A percentile compares a stretch with the other conserved stretches of the same genome.
Evolutionary conservation across 1,140 invertebrate species (phyloP).

Genomic region (Saccostrea cuccullata): DNA sequence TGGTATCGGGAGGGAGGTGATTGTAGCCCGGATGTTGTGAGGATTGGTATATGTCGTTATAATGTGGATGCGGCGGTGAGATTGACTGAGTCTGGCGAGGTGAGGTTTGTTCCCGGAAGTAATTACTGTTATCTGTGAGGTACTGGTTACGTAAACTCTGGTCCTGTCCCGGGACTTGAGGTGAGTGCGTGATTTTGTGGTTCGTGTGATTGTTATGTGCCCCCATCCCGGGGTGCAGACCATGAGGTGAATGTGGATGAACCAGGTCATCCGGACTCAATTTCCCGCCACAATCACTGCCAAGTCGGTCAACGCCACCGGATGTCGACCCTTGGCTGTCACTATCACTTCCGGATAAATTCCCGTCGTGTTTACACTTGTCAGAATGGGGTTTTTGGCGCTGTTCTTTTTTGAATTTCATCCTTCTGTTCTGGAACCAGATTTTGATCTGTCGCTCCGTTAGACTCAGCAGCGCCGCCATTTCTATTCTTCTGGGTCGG

Average conservation of each 20-base stretch:
- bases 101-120: slow-evolving; percentile 57
- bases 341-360: slow-evolving; percentile 61
- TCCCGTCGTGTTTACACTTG: slow-evolving; percentile 80
- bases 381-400: slow-evolving; percentile 84
- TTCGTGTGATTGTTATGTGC: slow-evolving; percentile 45
- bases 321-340: slow-evolving; percentile 66
- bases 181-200: slow-evolving; percentile 49
- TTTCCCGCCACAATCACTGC: slow-evolving; percentile 63
- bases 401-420: slow-evolving; percentile 99
- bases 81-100: slow-evolving; percentile 58
- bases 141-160: slow-evolving; percentile 46
- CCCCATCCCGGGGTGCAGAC: slow-evolving; percentile 43
- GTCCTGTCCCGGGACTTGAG: slow-evolving; percentile 57
- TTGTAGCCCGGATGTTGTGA: slow-evolving; percentile 49
- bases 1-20: slow-evolving; percentile 66
- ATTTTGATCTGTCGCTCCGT: slow-evolving; percentile 95
- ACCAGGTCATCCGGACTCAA: slow-evolving; percentile 56
- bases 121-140: slow-evolving; percentile 54
- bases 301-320: slow-evolving; percentile 56
- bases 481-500: slow-evolving; percentile 88
- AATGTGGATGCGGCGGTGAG: slow-evolving; percentile 51
- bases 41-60: slow-evolving; percentile 50
- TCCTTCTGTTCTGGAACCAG: slow-evolving; percentile 95
- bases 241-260: slow-evolving; percentile 28
- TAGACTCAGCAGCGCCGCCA: slow-evolving; percentile 86